A percentile compares a stretch with the other conserved stretches of the same genome.
These are phyloP conservation scores for Xiphophorus hellerii DNA, from an alignment of 2,113 vertebrate genomes.

Conservation along the genomic window DNA sequence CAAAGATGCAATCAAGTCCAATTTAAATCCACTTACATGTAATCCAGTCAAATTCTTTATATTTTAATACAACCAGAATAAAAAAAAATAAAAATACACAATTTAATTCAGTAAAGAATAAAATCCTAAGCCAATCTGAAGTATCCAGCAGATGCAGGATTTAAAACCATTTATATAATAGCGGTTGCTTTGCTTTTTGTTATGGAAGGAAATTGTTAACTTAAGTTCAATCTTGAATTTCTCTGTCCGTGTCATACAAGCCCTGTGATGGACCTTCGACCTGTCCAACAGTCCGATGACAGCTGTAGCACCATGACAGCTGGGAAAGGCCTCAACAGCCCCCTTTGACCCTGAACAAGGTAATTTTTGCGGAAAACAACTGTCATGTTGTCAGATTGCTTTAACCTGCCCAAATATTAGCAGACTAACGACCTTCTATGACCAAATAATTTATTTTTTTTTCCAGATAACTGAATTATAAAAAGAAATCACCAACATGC, in stretches of 20 bases:
- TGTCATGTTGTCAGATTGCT: neutral
- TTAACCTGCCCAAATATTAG: neutral
- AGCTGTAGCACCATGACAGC: constrained; percentile 2
- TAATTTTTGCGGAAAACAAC: neutral
- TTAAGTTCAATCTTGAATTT: neutral
- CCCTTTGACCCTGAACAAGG: neutral
- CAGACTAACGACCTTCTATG: neutral
- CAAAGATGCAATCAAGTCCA: no score
- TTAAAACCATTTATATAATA: neutral
- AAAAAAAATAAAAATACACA: neutral
- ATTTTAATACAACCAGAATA: neutral
- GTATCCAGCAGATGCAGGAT: neutral
- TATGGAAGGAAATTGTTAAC: neutral
- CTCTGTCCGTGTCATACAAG: neutral
- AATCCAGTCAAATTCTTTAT: neutral
- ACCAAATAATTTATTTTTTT: neutral
- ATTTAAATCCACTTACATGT: no score
- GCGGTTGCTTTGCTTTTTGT: neutral
- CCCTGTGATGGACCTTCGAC: neutral
- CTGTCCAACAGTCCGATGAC: neutral
- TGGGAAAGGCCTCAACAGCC: neutral
- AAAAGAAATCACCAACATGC: no score
- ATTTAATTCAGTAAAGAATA: neutral
- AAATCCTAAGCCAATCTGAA: neutral
- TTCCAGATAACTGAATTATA: neutral